These are phyloP conservation scores for Ophonus ardosiacus DNA, from an alignment of 2,888 invertebrate species.

Conservation along the genomic window DNA sequence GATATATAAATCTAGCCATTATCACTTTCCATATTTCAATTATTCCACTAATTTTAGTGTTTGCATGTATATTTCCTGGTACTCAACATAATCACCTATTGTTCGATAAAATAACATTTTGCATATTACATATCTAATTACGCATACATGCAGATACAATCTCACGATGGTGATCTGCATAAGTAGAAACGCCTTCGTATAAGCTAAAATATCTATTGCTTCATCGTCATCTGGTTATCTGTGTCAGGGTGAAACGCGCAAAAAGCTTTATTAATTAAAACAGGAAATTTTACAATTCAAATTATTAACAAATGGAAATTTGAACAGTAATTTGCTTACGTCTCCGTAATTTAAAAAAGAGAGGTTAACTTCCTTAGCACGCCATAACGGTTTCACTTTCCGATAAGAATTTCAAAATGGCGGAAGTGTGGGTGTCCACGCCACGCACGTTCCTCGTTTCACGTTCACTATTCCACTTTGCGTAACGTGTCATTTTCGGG, in stretches of 20 bases:
- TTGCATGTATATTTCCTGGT: conserved; percentile 25
- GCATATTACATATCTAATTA: conserved; percentile 48
- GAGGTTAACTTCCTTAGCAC: conserved; percentile 46
- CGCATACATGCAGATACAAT: conserved; percentile 22
- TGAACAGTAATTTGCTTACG: conserved; percentile 30
- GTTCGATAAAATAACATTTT: conserved; percentile 38
- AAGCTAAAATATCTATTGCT: conserved; percentile 25
- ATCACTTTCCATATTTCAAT: conserved; percentile 24
- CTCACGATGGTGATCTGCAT: conserved; percentile 44
- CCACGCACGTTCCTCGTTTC: neutral
- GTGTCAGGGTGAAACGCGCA: conserved; percentile 42
- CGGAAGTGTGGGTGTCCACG: conserved; percentile 59
- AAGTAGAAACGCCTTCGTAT: conserved; percentile 29
- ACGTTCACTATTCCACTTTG: conserved; percentile 30
- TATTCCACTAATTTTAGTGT: conserved; percentile 12
- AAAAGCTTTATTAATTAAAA: conserved; percentile 46
- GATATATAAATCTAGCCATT: conserved; percentile 7
- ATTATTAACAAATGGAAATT: conserved; percentile 40
- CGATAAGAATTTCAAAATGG: conserved; percentile 58
- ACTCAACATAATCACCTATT: conserved; percentile 46
- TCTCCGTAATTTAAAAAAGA: conserved; percentile 38
- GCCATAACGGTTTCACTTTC: conserved; percentile 51
- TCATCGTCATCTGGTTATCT: conserved; percentile 29
- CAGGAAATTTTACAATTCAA: conserved; percentile 55
- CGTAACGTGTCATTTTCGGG: conserved; percentile 56